Percentiles rank a stretch among this genome's conserved stretches.
Evolutionary conservation across 2,888 invertebrate genomes (phyloP).

Genomic region (Morpho achilles): DNA sequence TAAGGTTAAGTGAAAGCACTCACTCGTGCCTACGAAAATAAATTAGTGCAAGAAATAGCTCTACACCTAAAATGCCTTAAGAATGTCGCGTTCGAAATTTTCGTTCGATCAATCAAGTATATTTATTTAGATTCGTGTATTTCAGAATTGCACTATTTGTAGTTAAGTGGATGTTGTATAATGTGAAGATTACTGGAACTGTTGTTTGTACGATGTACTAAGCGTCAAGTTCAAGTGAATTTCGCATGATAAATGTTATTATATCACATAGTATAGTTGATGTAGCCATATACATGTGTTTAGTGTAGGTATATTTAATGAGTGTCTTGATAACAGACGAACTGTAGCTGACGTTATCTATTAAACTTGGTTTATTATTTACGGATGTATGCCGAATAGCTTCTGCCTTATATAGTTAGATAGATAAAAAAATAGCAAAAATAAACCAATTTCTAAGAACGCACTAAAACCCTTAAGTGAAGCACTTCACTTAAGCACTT

Average conservation of each 20-base stretch:
- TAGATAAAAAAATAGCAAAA: too few relatives aligned
- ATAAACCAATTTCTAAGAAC: too few relatives aligned
- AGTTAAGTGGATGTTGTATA: slow-evolving; percentile 42
- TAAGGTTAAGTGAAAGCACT: slow-evolving; percentile 26
- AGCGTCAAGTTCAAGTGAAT: slow-evolving; percentile 25
- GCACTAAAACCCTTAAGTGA: too few relatives aligned
- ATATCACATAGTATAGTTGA: slow-evolving; percentile 19
- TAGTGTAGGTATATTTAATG: slow-evolving; percentile 45
- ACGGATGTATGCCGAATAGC: too few relatives aligned
- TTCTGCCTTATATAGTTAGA: too few relatives aligned
- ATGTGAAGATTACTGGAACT: slow-evolving; percentile 37
- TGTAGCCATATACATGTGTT: slow-evolving; percentile 13
- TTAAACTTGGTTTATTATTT: too few relatives aligned
- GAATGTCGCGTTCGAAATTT: slow-evolving; percentile 31
- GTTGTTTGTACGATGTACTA: not conserved
- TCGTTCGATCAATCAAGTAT: slow-evolving; percentile 36
- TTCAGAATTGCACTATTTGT: slow-evolving; percentile 44
- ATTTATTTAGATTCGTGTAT: slow-evolving; percentile 34
- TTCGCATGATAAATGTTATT: slow-evolving; percentile 40
- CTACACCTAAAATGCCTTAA: slow-evolving; percentile 29
- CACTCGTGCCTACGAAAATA: slow-evolving; percentile 48
- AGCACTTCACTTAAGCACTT: too few relatives aligned
- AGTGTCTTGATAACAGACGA: slow-evolving; percentile 49
- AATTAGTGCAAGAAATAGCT: slow-evolving; percentile 16
- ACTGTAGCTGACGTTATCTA: slow-evolving; percentile 45